Conservation (phyloP, 2,888 invertebrate species). For the Philereme vetulata region DNA sequence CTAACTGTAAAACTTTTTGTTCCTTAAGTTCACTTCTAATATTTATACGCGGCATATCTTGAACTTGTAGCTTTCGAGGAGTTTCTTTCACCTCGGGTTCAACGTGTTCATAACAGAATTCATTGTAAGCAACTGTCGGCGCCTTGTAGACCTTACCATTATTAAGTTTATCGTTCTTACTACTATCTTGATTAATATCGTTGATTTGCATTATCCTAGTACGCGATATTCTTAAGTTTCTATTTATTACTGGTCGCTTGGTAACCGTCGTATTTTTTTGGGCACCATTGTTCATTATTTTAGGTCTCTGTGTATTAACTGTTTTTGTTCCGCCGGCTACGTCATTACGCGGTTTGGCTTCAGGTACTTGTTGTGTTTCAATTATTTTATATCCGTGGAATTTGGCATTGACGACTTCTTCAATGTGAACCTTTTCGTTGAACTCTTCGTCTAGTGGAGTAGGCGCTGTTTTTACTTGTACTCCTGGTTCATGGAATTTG, state of each 20-base stretch:
- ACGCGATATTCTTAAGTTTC: constrained; percentile 59
- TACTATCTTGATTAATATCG: constrained; percentile 47
- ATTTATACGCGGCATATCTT: constrained; percentile 78
- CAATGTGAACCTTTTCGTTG: constrained; percentile 76
- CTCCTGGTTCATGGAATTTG: constrained; percentile 63
- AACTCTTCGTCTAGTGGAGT: constrained; percentile 76
- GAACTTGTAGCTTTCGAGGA: constrained; percentile 60
- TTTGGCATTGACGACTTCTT: constrained; percentile 79
- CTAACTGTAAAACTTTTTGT: constrained; percentile 78
- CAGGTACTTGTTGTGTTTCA: constrained; percentile 45
- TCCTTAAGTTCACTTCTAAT: constrained; percentile 77
- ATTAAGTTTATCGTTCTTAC: constrained; percentile 49
- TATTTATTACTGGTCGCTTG: constrained; percentile 50
- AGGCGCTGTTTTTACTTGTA: constrained; percentile 62
- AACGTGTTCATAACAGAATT: constrained; percentile 60
- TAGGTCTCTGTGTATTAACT: constrained; percentile 36
- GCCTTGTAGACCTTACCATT: constrained; percentile 49
- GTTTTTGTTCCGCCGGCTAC: constrained; percentile 28
- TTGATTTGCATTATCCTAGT: constrained; percentile 65
- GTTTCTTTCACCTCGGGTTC: constrained; percentile 49
- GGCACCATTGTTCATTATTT: constrained; percentile 47
- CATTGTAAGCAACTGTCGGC: constrained; percentile 64
- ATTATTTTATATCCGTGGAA: constrained; percentile 72
- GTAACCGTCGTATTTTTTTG: constrained; percentile 45
- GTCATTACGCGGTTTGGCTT: constrained; percentile 37